Evolutionary conservation across 2,797 vertebrate species (phyloP).

Genomic region (Lagocephalus sceleratus): DNA sequence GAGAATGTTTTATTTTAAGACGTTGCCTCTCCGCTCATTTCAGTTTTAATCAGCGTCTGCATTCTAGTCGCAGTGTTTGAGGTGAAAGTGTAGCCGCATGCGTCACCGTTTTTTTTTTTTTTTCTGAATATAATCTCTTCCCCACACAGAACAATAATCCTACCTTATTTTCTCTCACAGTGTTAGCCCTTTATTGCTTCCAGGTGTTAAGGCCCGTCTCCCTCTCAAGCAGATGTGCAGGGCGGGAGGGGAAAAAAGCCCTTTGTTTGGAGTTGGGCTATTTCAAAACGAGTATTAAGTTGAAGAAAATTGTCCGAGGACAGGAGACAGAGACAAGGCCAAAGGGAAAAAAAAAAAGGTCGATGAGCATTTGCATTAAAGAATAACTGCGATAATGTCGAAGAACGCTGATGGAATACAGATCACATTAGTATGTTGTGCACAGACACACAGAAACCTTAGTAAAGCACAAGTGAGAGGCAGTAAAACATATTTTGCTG

Average conservation of each 20-base stretch:
- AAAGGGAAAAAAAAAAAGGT: constrained; percentile 49
- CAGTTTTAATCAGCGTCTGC: constrained; percentile 65
- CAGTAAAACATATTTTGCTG: background rate
- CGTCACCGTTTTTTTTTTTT: constrained; percentile 71
- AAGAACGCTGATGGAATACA: constrained; percentile 30
- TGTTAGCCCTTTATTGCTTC: constrained; percentile 77
- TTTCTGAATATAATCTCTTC: constrained; percentile 76
- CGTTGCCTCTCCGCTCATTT: constrained; percentile 46
- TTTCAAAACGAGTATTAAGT: constrained; percentile 64
- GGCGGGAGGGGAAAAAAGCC: constrained; percentile 27
- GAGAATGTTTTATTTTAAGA: constrained; percentile 49
- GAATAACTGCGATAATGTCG: constrained; percentile 34
- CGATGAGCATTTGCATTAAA: constrained; percentile 53
- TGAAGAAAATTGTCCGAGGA: constrained; percentile 35
- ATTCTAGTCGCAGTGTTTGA: constrained; percentile 63
- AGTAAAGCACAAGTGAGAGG: background rate
- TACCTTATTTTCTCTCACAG: constrained; percentile 72
- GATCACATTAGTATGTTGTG: constrained; percentile 37
- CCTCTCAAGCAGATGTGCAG: constrained; percentile 70
- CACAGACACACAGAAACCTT: constrained; percentile 14
- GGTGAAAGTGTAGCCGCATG: constrained; percentile 69
- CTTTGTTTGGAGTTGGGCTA: constrained; percentile 71
- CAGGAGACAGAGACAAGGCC: constrained; percentile 26
- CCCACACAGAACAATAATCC: constrained; percentile 78
- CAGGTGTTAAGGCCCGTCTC: constrained; percentile 76